These are phyloP conservation scores for Ruditapes philippinarum DNA, from an alignment of 1,140 invertebrate species.

Conservation along the genomic window DNA sequence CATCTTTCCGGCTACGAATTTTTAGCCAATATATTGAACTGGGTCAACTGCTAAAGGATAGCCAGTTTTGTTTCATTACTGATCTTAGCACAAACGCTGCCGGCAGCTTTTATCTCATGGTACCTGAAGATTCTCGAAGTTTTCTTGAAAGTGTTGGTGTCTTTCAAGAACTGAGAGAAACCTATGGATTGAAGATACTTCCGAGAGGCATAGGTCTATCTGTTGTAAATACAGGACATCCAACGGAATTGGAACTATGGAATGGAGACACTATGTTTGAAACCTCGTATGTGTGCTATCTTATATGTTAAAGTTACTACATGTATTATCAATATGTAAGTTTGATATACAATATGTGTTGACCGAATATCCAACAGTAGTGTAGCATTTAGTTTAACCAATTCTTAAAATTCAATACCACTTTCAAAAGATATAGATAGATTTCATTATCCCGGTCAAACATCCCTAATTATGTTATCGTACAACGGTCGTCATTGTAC, in stretches of 20 bases:
- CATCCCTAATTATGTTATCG: too few relatives aligned
- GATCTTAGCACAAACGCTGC: conserved; percentile 21
- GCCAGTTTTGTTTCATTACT: conserved; percentile 30
- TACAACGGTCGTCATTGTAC: too few relatives aligned
- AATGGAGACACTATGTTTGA: conserved; percentile 37
- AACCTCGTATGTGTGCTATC: conserved; percentile 55
- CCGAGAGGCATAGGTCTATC: not conserved
- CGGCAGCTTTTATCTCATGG: conserved; percentile 14
- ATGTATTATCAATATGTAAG: too few relatives aligned
- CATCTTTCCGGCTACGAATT: not conserved
- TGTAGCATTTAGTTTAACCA: too few relatives aligned
- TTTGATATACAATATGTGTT: too few relatives aligned
- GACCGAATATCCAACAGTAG: too few relatives aligned
- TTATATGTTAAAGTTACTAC: too few relatives aligned
- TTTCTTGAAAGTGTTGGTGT: not conserved
- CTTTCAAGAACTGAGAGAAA: not conserved
- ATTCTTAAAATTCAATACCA: too few relatives aligned
- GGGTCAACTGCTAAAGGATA: not conserved
- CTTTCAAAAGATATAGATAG: too few relatives aligned
- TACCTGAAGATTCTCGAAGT: conserved; percentile 13
- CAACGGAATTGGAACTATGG: conserved; percentile 21
- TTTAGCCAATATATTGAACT: not conserved
- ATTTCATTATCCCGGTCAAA: too few relatives aligned
- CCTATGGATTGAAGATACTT: not conserved
- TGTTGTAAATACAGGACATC: not conserved